A percentile compares a stretch with the other conserved stretches of the same genome.
Conservation (phyloP, 2,113 vertebrate species). For the Silurus asotus region DNA sequence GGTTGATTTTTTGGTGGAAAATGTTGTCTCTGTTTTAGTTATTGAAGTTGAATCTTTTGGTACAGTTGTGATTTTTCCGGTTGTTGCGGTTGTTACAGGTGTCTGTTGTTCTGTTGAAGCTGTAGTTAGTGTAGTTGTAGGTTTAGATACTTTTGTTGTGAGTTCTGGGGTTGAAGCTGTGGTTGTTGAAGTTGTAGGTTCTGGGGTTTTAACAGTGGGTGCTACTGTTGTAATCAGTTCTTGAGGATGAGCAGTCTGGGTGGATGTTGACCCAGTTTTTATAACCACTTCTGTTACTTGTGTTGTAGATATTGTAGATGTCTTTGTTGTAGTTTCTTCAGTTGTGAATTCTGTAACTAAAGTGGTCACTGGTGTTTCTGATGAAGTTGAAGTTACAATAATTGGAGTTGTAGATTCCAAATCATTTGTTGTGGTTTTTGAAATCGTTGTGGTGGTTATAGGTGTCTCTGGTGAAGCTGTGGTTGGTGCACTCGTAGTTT, state of each 20-base stretch:
- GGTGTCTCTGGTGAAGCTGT: neutral
- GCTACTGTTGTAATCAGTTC: neutral
- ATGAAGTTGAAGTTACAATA: neutral
- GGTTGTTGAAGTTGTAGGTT: neutral
- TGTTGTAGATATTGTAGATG: no score
- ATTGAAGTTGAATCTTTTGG: neutral
- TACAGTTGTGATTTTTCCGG: neutral
- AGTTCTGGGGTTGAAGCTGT: slow-evolving; percentile 13
- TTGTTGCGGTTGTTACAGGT: neutral
- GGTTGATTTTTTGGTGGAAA: neutral
- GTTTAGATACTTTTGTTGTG: neutral
- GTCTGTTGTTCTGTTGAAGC: neutral
- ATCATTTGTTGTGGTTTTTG: neutral
- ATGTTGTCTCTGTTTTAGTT: neutral
- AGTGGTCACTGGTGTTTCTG: neutral
- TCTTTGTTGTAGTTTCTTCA: neutral
- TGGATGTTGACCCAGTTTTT: no score
- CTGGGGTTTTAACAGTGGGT: neutral
- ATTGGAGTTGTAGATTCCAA: neutral
- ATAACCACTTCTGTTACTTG: no score
- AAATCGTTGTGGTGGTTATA: neutral
- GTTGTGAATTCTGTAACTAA: neutral
- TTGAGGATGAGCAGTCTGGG: neutral
- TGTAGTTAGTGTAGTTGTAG: slow-evolving; percentile 24
- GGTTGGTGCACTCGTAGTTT: neutral